These are phyloP conservation scores for Callinectes sapidus DNA, from an alignment of 2,888 invertebrate species.

Conservation along the genomic window DNA sequence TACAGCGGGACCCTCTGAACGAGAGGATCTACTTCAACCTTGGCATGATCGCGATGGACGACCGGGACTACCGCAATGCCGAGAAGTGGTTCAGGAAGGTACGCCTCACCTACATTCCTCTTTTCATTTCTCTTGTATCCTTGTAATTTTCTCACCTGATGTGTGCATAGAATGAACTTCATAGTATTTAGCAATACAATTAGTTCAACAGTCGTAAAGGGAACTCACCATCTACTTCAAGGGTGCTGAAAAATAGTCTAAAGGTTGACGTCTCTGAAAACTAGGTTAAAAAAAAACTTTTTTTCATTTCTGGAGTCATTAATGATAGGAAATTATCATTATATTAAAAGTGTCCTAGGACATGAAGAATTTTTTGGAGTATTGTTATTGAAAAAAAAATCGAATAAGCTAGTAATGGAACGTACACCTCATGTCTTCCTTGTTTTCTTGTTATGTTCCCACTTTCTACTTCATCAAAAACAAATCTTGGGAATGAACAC, in stretches of 20 bases:
- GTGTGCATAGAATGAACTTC: not conserved
- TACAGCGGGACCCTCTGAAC: constrained; percentile 81
- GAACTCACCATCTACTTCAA: not conserved
- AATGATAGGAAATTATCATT: no score
- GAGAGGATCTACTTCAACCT: constrained; percentile 95
- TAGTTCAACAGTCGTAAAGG: no score
- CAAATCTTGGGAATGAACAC: not conserved
- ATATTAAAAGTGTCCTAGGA: no score
- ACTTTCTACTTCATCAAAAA: not conserved
- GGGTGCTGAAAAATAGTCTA: not conserved
- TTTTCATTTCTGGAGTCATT: no score
- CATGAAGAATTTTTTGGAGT: no score
- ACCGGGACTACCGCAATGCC: constrained; percentile 89
- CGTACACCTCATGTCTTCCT: not conserved
- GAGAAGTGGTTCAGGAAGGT: constrained; percentile 94
- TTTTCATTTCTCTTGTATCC: not conserved
- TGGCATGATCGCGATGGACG: constrained; percentile 98
- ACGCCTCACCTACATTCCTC: constrained; percentile 76
- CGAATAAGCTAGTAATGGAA: not conserved
- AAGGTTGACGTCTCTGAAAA: not conserved
- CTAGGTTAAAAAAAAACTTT: no score
- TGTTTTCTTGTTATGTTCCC: not conserved
- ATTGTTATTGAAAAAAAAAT: not conserved
- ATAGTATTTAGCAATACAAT: not conserved
- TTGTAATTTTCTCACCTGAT: not conserved